Conservation (phyloP, 2,113 vertebrate species). For the Brachypteracias leptosomus region DNA sequence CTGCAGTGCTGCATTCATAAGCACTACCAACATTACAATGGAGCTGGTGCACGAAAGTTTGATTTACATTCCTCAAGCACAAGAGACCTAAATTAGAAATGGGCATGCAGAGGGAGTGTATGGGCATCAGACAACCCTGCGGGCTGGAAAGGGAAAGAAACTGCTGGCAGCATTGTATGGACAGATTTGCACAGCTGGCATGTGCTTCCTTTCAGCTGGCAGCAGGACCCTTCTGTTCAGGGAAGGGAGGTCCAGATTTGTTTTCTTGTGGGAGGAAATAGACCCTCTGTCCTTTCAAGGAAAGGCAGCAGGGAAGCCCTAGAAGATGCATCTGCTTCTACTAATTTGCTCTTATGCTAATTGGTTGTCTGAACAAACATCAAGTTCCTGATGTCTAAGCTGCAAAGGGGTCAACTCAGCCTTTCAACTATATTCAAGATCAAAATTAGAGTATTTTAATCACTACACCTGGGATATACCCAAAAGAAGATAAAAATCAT, state of each 20-base stretch:
- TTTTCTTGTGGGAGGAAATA: background rate
- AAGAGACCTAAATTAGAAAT: conserved; percentile 3
- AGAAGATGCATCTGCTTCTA: background rate
- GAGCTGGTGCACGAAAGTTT: background rate
- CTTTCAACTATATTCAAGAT: background rate
- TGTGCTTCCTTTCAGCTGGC: conserved; percentile 7
- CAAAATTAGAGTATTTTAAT: background rate
- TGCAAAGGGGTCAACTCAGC: background rate
- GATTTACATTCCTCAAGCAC: background rate
- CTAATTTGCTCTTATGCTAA: background rate
- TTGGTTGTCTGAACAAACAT: background rate
- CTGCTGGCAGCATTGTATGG: background rate
- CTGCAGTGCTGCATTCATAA: background rate
- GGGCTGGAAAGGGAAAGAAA: background rate
- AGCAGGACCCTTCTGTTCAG: background rate
- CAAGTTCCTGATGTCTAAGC: background rate
- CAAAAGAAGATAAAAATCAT: background rate
- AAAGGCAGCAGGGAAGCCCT: background rate
- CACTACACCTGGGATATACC: background rate
- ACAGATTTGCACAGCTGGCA: conserved; percentile 61
- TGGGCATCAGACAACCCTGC: background rate
- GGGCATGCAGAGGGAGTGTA: background rate
- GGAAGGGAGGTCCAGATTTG: background rate
- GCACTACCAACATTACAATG: background rate
- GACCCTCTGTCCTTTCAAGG: background rate